Evolutionary conservation across 2,888 invertebrate genomes (phyloP).

Genomic region (Magallana nippona): DNA sequence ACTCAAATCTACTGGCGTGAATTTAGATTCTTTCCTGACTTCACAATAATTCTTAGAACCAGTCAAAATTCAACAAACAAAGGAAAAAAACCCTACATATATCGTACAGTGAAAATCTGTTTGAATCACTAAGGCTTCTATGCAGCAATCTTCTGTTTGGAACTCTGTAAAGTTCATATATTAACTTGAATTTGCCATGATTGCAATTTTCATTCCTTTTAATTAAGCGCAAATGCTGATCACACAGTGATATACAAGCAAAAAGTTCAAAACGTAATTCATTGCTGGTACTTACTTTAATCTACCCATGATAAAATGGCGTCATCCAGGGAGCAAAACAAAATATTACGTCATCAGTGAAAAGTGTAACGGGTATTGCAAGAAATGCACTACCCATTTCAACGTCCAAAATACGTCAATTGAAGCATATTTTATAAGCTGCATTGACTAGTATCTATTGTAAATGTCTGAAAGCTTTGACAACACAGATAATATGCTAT

Average conservation of each 20-base stretch:
- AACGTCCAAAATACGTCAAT: neutral
- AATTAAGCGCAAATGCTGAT: neutral
- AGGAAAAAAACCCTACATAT: no score
- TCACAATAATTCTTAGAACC: no score
- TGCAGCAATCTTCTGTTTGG: no score
- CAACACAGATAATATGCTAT: neutral
- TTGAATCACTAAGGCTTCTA: no score
- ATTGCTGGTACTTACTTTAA: constrained; percentile 24
- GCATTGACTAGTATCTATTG: neutral
- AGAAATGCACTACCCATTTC: neutral
- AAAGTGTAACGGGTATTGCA: neutral
- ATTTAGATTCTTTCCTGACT: no score
- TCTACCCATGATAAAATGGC: constrained; percentile 22
- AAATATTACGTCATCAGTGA: constrained; percentile 34
- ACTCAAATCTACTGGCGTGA: no score
- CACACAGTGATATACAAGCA: neutral
- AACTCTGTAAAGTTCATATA: no score
- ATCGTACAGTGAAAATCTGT: no score
- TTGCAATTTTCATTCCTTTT: neutral
- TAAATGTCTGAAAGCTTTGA: neutral
- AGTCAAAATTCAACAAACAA: no score
- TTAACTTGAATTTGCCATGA: no score
- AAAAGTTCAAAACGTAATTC: constrained; percentile 1
- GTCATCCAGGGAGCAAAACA: constrained; percentile 44
- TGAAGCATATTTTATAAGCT: no score